Evolutionary conservation across 2,113 vertebrate genomes (phyloP).

Genomic region (Erythrocercus mccallii): DNA sequence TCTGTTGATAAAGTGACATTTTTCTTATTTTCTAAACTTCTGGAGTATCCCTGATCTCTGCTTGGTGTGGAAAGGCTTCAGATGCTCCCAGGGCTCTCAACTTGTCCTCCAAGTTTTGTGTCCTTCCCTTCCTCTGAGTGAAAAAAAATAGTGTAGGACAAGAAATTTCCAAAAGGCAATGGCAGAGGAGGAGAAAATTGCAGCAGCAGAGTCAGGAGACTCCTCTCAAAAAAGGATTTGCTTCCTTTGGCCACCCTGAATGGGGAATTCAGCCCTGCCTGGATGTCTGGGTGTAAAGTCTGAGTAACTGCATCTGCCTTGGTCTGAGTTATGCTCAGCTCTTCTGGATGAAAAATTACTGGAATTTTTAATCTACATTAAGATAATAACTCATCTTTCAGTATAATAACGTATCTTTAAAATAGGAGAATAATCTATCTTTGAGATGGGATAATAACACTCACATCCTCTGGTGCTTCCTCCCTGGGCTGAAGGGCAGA

Average conservation of each 20-base stretch:
- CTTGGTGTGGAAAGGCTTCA: neutral
- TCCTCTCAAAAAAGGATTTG: neutral
- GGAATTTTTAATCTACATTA: neutral
- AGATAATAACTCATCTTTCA: neutral
- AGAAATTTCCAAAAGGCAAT: neutral
- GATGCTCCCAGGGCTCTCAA: neutral
- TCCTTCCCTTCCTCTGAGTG: neutral
- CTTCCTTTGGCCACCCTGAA: neutral
- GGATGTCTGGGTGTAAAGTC: neutral
- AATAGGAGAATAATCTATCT: neutral
- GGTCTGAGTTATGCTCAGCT: neutral
- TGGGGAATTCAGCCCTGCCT: neutral
- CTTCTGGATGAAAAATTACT: neutral
- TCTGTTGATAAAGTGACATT: fast-evolving
- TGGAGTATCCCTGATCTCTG: neutral
- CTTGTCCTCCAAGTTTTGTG: neutral
- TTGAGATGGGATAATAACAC: neutral
- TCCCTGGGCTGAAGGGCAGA: neutral
- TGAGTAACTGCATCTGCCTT: neutral
- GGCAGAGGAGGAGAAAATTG: neutral
- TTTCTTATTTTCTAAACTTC: neutral
- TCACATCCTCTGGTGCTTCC: neutral
- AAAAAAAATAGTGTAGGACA: neutral
- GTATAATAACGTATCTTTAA: neutral
- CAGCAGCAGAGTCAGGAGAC: neutral